Base-by-base conservation (phyloP, 2,797 vertebrate species). In the Characodon lateralis region DNA sequence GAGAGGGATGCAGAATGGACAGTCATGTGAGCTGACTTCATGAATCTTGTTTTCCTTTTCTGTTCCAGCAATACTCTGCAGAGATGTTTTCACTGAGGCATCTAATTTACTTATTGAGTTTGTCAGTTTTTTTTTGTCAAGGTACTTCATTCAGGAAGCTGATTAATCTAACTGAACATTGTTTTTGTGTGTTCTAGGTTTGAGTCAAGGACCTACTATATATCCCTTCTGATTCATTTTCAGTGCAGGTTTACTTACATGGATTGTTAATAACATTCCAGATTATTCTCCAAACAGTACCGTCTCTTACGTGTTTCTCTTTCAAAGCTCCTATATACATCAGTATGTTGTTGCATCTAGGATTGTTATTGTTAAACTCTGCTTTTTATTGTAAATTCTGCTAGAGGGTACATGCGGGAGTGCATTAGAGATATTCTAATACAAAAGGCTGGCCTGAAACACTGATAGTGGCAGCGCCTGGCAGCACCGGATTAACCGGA, bases 401-500 rank as follows among this genome's bases (percentile, higher is more conserved):
- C 65, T 39, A 74, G 2, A 0, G n/a, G 26, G 46, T 55, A 74
- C 51, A n/a, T 77, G 51, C 70, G 73, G 53, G 68, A 66, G 14
- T 58, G 5, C 14, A 66, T 43, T 50, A 51, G 48, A 79, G 66
- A 73, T 35, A 73, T 58, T 76, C 12, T 50, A 58, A 50, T 66
- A 80, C 74, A 86, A 85, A 87, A 79, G 46, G 59, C 82, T 71
- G 80, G 74, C 69, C 76, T 6, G 55, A 87, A 73, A 85, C 71
- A 56, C 73, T 53, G 73, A 56, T 71, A 72, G 80, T 87, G 82
- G 81, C 74, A 78, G 89, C 89, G 83, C 71, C 79, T 84, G 73
- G 80, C 89, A 86, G 89, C 89, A 76, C 74, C 91, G 87, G 82
- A 89, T 89, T 89, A 90, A 89, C 84, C 12, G 70, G 71, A 72